Evolutionary conservation across 2,113 vertebrate species (phyloP).

Genomic region (Cyphomyrus discorhynchus): DNA sequence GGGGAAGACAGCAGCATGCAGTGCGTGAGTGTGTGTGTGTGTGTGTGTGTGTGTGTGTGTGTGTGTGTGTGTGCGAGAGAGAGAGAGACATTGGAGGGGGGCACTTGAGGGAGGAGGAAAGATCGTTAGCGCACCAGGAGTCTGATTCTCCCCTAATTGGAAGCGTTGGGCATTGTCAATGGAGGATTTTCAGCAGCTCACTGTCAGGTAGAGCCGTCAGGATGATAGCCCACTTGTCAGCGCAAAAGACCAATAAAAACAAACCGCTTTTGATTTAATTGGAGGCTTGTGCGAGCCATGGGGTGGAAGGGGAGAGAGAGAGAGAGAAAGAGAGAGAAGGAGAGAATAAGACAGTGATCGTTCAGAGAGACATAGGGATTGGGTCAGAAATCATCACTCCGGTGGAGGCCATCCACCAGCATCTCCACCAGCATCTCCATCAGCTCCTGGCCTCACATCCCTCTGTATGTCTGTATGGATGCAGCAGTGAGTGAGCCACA

Average conservation of each 20-base stretch:
- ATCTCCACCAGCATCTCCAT: conserved; percentile 9
- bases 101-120: conserved; percentile 66
- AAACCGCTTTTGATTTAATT: conserved; percentile 99
- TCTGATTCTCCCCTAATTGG: conserved; percentile 93
- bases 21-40: conserved; percentile 10
- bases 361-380: conserved; percentile 21
- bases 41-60: conserved; percentile 7
- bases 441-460: neutral
- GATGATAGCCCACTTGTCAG: conserved; percentile 99
- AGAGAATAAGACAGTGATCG: conserved; percentile 47
- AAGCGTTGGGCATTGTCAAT: conserved; percentile 99
- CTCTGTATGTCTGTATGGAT: neutral
- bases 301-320: conserved; percentile 46
- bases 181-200: conserved; percentile 87
- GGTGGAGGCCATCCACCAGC: conserved; percentile 8
- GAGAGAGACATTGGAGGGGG: conserved; percentile 2
- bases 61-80: conserved; percentile 19
- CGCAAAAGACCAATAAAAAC: conserved; percentile 99
- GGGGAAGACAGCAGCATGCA: conserved; percentile 64
- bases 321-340: conserved; percentile 44
- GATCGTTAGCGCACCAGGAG: conserved; percentile 88
- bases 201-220: conserved; percentile 97
- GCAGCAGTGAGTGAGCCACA: neutral
- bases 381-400: conserved; percentile 58
- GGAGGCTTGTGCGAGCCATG: conserved; percentile 72